phyloP scores from a whole-genome alignment of 2,888 invertebrate genomes.

The Portevinia maculata region DNA sequence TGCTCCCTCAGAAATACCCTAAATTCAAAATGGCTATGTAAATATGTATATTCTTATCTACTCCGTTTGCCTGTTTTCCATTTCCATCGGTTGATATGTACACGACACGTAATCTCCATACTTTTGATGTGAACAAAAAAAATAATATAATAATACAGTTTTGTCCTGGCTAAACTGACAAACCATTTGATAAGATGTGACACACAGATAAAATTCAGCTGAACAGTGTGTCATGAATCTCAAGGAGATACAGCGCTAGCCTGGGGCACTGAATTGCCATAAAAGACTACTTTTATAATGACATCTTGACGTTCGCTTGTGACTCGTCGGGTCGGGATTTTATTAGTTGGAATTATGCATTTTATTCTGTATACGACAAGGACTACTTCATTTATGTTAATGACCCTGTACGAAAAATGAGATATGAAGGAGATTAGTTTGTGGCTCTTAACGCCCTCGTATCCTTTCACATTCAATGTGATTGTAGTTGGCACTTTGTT shows the following conservation, averaged over 20 bases:
- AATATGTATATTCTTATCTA: constrained; percentile 28
- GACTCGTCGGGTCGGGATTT: constrained; percentile 9
- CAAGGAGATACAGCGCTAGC: constrained; percentile 39
- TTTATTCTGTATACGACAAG: constrained; percentile 36
- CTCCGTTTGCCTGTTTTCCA: constrained; percentile 17
- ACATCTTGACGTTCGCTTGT: not conserved
- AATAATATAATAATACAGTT: constrained; percentile 2
- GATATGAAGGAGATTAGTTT: constrained; percentile 56
- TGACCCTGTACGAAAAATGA: constrained; percentile 26
- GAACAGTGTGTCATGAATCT: constrained; percentile 49
- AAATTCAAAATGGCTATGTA: constrained; percentile 42
- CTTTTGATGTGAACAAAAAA: constrained; percentile 23
- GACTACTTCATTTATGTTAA: constrained; percentile 63
- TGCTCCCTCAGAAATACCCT: constrained; percentile 8
- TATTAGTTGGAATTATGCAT: constrained; percentile 32
- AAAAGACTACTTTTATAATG: not conserved
- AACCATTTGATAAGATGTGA: constrained; percentile 64
- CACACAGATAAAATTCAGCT: constrained; percentile 55
- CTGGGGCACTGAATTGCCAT: not conserved
- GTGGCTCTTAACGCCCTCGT: constrained; percentile 57
- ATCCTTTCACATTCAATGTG: constrained; percentile 51
- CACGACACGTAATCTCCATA: constrained; percentile 39
- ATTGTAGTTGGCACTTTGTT: constrained; percentile 9
- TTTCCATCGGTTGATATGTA: constrained; percentile 7
- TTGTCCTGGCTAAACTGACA: constrained; percentile 59